phyloP scores from a whole-genome alignment of 2,888 invertebrate species.

The Chirona hameri region DNA sequence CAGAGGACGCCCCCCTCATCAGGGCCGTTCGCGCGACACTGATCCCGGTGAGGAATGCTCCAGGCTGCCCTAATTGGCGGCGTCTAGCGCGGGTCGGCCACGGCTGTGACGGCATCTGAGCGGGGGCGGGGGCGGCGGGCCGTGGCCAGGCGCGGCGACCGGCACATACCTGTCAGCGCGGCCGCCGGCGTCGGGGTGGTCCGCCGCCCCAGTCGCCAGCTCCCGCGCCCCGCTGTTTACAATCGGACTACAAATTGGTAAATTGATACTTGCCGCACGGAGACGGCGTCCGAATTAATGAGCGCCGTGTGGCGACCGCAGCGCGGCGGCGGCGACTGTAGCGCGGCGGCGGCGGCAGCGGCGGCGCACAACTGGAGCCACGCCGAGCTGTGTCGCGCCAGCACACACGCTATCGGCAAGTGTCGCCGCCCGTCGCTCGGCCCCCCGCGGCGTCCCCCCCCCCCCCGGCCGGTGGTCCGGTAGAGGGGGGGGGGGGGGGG shows the following conservation, averaged over 20 bases:
- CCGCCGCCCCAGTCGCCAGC: background rate
- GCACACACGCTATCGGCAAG: background rate
- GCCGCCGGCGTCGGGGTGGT: background rate
- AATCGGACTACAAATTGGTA: slow-evolving; percentile 29
- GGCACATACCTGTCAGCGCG: background rate
- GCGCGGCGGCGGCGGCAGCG: no score
- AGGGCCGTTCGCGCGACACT: background rate
- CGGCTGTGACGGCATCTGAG: background rate
- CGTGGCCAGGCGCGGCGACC: background rate
- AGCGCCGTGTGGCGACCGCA: background rate
- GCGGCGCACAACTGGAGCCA: background rate
- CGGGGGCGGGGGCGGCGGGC: background rate
- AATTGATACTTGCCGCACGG: slow-evolving; percentile 22
- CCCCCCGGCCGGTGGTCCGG: background rate
- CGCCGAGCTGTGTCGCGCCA: background rate
- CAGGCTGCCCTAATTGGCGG: background rate
- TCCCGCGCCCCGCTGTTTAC: slow-evolving; percentile 24
- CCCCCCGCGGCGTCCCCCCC: slow-evolving; percentile 1
- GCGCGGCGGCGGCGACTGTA: background rate
- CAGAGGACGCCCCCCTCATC: background rate
- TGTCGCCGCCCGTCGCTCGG: background rate
- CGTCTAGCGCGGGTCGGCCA: background rate
- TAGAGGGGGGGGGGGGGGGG: background rate
- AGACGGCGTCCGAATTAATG: slow-evolving; percentile 9
- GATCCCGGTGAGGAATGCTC: background rate